A percentile compares a stretch with the other conserved stretches of the same genome.
Evolutionary conservation across 2,888 invertebrate species (phyloP).

Genomic region (Keiferia lycopersicella): DNA sequence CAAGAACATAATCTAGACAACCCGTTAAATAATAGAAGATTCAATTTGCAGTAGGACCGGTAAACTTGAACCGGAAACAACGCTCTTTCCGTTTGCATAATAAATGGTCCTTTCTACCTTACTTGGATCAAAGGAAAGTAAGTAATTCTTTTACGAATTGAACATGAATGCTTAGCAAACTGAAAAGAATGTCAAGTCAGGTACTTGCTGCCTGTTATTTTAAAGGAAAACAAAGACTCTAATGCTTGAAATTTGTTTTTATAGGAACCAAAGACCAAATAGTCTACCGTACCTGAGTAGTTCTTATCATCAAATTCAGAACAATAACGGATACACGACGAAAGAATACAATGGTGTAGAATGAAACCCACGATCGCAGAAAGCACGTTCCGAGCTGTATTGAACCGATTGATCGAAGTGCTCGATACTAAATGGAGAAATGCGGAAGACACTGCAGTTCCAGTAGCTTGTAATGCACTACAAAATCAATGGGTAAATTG

Average conservation of each 20-base stretch:
- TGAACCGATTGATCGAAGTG: conserved; percentile 3
- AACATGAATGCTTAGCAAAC: neutral
- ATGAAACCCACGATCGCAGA: neutral
- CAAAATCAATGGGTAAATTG: too few relatives aligned
- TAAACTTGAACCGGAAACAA: neutral
- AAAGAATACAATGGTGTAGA: conserved; percentile 4
- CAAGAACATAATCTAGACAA: neutral
- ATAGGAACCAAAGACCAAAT: neutral
- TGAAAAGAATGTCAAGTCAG: neutral
- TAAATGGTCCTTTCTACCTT: conserved; percentile 21
- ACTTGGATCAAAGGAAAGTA: conserved; percentile 1
- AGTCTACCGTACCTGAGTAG: too few relatives aligned
- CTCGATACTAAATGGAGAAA: conserved; percentile 1
- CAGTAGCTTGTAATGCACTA: neutral
- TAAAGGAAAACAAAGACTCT: neutral
- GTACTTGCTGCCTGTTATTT: neutral
- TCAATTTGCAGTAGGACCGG: conserved; percentile 23
- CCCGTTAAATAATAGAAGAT: conserved; percentile 27
- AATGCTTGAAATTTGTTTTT: neutral
- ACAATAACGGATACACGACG: neutral
- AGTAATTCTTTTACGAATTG: neutral
- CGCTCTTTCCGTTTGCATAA: conserved; percentile 19
- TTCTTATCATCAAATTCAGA: conserved; percentile 7
- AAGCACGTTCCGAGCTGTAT: conserved; percentile 4
- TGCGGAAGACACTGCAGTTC: conserved; percentile 2